Evolutionary conservation across 2,113 vertebrate genomes (phyloP).

Genomic region (Peromyscus maniculatus): DNA sequence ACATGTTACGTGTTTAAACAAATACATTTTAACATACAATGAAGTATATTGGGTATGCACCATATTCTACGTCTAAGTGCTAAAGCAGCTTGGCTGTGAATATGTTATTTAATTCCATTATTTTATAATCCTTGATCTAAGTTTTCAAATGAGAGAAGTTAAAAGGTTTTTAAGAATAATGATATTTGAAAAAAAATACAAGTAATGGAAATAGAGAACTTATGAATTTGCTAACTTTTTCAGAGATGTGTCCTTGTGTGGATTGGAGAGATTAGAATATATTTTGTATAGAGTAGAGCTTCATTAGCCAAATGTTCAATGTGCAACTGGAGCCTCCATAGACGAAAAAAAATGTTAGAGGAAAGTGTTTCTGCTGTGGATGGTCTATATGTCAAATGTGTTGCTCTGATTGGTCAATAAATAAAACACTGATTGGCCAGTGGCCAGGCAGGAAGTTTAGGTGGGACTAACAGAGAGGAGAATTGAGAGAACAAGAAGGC

Average conservation of each 20-base stretch:
- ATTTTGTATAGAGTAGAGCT: neutral
- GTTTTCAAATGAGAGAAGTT: conserved; percentile 22
- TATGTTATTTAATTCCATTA: neutral
- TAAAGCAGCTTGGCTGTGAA: neutral
- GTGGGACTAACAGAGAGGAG: no score
- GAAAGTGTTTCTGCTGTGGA: neutral
- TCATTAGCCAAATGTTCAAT: neutral
- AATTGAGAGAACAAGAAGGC: no score
- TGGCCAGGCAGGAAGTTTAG: no score
- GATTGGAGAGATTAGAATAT: neutral
- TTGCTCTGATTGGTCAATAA: no score
- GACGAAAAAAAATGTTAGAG: neutral
- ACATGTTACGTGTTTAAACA: neutral
- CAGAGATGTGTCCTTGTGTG: neutral
- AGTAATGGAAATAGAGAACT: conserved; percentile 18
- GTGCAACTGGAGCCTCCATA: neutral
- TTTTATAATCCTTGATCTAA: conserved; percentile 37
- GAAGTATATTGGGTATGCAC: neutral
- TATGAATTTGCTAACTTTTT: conserved; percentile 37
- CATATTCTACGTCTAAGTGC: neutral
- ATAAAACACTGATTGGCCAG: no score
- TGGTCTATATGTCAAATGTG: no score
- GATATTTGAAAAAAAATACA: neutral
- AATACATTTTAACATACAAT: neutral
- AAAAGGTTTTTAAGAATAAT: conserved; percentile 44